A percentile compares a stretch with the other conserved stretches of the same genome.
phyloP scores from a whole-genome alignment of 2,113 vertebrate species.

The Micronisus gabar region DNA sequence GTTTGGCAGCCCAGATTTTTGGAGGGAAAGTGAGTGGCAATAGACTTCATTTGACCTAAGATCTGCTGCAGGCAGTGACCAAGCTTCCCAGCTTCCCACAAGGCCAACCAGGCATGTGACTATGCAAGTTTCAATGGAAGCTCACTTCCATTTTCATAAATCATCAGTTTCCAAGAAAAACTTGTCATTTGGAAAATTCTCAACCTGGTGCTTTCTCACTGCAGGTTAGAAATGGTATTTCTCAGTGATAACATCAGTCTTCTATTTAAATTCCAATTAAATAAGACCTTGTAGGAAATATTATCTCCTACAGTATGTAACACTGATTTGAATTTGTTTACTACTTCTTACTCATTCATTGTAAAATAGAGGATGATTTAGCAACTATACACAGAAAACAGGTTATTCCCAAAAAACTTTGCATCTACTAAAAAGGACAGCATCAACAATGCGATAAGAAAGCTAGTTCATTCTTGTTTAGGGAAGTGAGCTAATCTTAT shows the following conservation, averaged over 20 bases:
- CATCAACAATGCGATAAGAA: constrained; percentile 32
- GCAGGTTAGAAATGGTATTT: neutral
- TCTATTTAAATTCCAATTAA: neutral
- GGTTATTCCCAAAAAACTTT: neutral
- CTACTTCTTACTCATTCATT: neutral
- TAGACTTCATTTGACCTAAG: neutral
- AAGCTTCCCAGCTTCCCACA: neutral
- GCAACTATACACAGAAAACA: neutral
- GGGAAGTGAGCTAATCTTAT: constrained; percentile 68
- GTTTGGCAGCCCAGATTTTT: neutral
- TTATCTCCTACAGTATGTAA: neutral
- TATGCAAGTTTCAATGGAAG: neutral
- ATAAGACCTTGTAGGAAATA: neutral
- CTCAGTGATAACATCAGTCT: neutral
- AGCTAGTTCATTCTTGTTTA: neutral
- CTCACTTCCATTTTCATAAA: neutral
- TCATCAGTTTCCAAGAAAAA: neutral
- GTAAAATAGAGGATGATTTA: neutral
- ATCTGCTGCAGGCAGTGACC: neutral
- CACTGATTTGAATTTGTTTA: neutral
- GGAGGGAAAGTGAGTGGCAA: neutral
- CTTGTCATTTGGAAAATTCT: neutral
- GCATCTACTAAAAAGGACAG: neutral
- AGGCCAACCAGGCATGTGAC: neutral
- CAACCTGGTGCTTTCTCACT: neutral